Evolutionary conservation across 2,797 vertebrate species (phyloP), one percentile per base, ranked within the genome.

Genomic region (Philypnodon macrostomus): DNA sequence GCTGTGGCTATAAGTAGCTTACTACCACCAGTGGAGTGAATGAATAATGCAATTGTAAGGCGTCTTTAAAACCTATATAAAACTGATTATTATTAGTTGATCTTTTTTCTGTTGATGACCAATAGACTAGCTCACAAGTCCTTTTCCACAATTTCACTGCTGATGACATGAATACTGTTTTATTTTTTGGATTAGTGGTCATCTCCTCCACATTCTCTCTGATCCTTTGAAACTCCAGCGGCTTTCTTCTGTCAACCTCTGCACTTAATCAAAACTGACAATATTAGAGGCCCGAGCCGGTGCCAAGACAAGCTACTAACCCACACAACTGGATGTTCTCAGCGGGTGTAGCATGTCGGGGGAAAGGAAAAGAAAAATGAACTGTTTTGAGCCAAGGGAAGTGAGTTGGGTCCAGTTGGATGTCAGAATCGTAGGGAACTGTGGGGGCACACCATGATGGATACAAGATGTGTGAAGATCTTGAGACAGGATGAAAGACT

Each of bases 401-500:
- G 70, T 19, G 55, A 63, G 58, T 4, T 58, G 64, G 63, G 47
- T 38, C 53, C 48, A 75, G 71, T 79, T 75, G 58, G 75, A 80
- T 51, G 73, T 84, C 81, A 82, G 82, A 84, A 83, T 57, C 58
- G 70, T 70, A 75, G 71, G 79, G 71, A 77, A 75, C 77, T 74
- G 83, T 77, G 70, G 80, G 81, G 80, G 75, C 75, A 57, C 71
- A 62, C 30, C 38, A 70, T 85, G 82, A 88, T 84, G 79, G 79
- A 81, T 80, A 58, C 80, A 86, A 87, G 87, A 87, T 87, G 85
- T 85, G 81, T 75, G 69, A 84, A 79, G 77, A 74, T 75, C 75
- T 73, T 69, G 4, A 46, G 48, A 48, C 58, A 56, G 52, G 71
- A 85, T 84, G 68, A 80, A 82, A 82, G 72, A 53, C 46, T 62